Evolutionary conservation across 2,888 invertebrate species (phyloP), one percentile per base, ranked within the genome.

Genomic region (Lasioglossum vierecki): DNA sequence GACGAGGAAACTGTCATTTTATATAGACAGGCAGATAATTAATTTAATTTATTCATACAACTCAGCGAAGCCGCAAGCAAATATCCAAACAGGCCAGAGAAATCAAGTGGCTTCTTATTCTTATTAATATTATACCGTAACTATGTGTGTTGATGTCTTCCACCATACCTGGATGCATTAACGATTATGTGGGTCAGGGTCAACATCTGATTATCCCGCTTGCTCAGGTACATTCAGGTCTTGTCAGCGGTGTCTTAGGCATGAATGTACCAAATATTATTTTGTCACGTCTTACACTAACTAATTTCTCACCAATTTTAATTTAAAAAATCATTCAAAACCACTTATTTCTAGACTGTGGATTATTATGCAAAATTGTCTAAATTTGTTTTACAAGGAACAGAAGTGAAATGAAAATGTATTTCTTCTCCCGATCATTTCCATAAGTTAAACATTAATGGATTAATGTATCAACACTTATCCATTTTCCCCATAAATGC

Each of bases 131-230:
- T 84, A 88, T 85, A 86, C 78, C 77, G 83, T 87, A 82, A 86
- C 86, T 78, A 85, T 57, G 79, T 72, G 57, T 72, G 84, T 89
- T 73, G 83, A 81, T 84, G 79, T 88, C 88, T 87, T 87, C 80
- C 84, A 82, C 60, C 80, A 79, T 86, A 82, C 85, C 86, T 87
- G 79, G 91, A 90, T 92, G 92, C 92, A 91, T 92, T 91, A 83
- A 87, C 87, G 88, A 91, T 91, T 93, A 93, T 92, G 88, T 94
- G 80, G 94, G 94, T 94, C 94, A 94, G 94, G 94, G 94, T 93
- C 94, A 93, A 92, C 93, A 89, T 90, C 91, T 89, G 88, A 86
- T 90, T 91, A 91, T 92, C 88, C 89, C 86, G 73, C 91, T 92
- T 81, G 81, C 87, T 83, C 83, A 60, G 73, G 71, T 85, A 83